Evolutionary conservation across 2,888 invertebrate species (phyloP), one percentile per base, ranked within the genome.

Genomic region (Strigamia maritima): DNA sequence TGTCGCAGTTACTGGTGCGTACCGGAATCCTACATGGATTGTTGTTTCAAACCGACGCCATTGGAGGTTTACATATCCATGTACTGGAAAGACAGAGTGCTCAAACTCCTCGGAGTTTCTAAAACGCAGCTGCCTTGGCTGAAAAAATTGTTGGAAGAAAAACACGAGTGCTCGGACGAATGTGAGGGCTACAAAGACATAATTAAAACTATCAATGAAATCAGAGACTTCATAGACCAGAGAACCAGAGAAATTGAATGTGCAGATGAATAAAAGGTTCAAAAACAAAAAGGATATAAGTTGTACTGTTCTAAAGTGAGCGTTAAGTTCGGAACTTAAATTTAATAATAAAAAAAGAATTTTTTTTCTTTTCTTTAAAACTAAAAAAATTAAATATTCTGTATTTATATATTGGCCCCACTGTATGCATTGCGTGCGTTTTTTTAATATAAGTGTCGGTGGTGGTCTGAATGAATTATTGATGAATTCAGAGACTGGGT

Each of bases 121-220:
- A 70, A 70, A n/a, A 2, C 24, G n/a, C 70, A 70, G 14, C 28
- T 70, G 70, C 70, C 70, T 28, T 70, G 70, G 70, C 28, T 70
- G 28, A 70, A 70, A 16, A 70, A 28, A n/a, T n/a, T 70, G 70
- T 14, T 70, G 28, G 70, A 28, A 1, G 70, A 70, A 0, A 70
- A 70, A 70, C 24, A 65, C 14, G 28, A 70, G 0, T 28, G 26
- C 12, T 14, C 26, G 12, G 28, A 24, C 0, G 70, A 70, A 28
- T 70, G 28, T 12, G 70, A 70, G 70, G 70, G 70, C 16, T 70
- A 70, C 28, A 70, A 70, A 28, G 70, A 70, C 28, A 70, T 70
- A 14, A 70, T 70, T 12, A 70, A 70, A 70, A 70, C 70, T 4
- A 70, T 70, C 12, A 70, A 70, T 12, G 70, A 70, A 70, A 70